A percentile compares a stretch with the other conserved stretches of the same genome.
Conservation (phyloP, 1,140 invertebrate genomes). For the Polypedilum vanderplanki region DNA sequence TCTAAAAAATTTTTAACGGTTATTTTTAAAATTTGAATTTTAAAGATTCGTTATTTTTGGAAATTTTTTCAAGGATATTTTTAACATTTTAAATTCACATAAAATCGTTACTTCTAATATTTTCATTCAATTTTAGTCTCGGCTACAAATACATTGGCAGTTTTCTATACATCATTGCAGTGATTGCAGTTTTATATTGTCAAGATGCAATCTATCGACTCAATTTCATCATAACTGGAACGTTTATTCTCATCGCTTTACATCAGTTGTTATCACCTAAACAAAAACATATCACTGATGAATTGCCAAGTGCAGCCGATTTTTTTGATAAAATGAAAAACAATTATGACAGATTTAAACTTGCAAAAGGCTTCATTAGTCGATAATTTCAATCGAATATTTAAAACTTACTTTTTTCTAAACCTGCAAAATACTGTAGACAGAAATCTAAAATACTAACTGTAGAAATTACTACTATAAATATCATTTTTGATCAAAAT, state of each 20-base stretch:
- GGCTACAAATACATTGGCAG: constrained; percentile 46
- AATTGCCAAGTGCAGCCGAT: neutral
- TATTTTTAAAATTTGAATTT: no score
- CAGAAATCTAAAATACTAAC: no score
- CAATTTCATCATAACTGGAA: constrained; percentile 49
- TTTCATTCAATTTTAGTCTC: constrained; percentile 44
- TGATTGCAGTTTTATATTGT: constrained; percentile 48
- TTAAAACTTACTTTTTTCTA: no score
- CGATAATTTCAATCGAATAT: neutral
- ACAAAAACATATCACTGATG: neutral
- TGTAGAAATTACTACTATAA: no score
- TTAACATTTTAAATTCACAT: no score
- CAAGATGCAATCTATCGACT: constrained; percentile 50
- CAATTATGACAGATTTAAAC: constrained; percentile 1
- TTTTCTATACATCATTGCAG: constrained; percentile 47
- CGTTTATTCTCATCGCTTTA: constrained; percentile 47
- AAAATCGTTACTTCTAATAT: constrained; percentile 23
- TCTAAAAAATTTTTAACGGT: neutral
- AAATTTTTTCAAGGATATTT: no score
- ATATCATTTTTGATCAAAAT: no score
- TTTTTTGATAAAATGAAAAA: constrained; percentile 9
- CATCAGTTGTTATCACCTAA: constrained; percentile 45
- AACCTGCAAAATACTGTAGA: no score
- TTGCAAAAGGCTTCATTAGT: neutral
- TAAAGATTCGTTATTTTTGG: constrained; percentile 14